Evolutionary conservation across 2,113 vertebrate species (phyloP), one percentile per base, ranked within the genome.

Genomic region (Pyrgilauda ruficollis): DNA sequence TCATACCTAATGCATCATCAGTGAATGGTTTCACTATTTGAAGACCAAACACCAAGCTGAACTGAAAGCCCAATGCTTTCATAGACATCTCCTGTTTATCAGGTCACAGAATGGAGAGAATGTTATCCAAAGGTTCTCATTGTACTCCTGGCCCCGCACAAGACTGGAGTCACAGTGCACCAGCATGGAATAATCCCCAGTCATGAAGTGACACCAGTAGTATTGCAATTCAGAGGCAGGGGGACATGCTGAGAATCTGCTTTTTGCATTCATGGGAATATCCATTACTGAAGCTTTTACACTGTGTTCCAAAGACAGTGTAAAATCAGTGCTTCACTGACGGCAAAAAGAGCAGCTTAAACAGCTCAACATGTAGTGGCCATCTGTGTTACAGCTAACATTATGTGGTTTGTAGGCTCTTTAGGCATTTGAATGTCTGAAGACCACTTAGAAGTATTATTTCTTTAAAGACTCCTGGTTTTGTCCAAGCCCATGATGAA

Each of bases 401-500:
- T 50, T 39, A 31, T 80, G 64, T 84, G 83, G 66, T 90, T 95
- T 92, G 62, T 72, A 68, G 79, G 28, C 39, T 35, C 41, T 85
- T 83, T 22, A 88, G 44, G 47, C 8, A 56, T 89, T 66, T 89
- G 79, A 73, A 66, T 53, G 59, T 56, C 68, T 84, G 55, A 90
- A 94, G 63, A 79, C 59, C 78, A 84, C 79, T 93, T 84, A 89
- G 39, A 88, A 80, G 28, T 74, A 80, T 52, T 90, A 89, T 62
- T 94, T 76, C 76, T 91, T 89, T 72, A 73, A 84, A 93, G 80
- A 68, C 69, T 91, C 73, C 50, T 81, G 91, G 33, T 92, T 95
- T 97, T 94, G 72, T 91, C 96, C 87, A 91, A 91, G 55, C 59
- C 56, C 68, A 15, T 82, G 91, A 93, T 85, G 73, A 95, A 78